Evolutionary conservation across 2,888 invertebrate genomes (phyloP).

Genomic region (Coleophora deauratella): DNA sequence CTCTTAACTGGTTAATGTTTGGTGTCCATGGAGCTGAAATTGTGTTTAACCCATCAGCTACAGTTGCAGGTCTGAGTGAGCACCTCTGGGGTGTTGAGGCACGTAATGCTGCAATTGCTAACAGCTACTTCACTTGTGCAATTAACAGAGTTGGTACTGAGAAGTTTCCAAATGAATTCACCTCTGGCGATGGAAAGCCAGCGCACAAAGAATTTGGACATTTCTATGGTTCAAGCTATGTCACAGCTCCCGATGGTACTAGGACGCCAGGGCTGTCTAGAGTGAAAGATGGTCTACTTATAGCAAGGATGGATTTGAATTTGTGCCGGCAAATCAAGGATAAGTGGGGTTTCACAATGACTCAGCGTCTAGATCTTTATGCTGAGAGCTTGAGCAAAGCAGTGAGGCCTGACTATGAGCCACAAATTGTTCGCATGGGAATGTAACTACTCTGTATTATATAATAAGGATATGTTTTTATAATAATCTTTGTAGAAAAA

Average conservation of each 20-base stretch:
- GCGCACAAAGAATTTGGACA: constrained; percentile 94
- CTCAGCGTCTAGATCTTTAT: constrained; percentile 93
- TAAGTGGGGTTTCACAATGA: constrained; percentile 97
- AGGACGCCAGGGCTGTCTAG: constrained; percentile 91
- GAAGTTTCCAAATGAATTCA: constrained; percentile 77
- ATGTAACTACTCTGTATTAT: too few relatives aligned
- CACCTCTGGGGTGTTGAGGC: constrained; percentile 98
- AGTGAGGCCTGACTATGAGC: constrained; percentile 40
- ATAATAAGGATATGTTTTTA: constrained; percentile 1
- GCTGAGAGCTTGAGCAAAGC: constrained; percentile 78
- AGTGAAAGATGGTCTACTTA: constrained; percentile 86
- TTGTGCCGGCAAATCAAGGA: constrained; percentile 96
- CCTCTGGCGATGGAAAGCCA: constrained; percentile 78
- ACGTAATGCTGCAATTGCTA: constrained; percentile 96
- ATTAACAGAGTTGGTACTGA: constrained; percentile 97
- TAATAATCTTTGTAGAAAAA: not conserved
- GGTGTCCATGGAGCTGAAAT: constrained; percentile 98
- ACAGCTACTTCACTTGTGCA: constrained; percentile 95
- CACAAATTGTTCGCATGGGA: constrained; percentile 32
- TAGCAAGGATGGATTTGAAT: constrained; percentile 94
- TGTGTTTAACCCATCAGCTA: constrained; percentile 99
- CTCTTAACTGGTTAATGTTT: constrained; percentile 98
- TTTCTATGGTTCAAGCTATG: constrained; percentile 97
- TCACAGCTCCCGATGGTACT: constrained; percentile 94
- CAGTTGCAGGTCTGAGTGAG: constrained; percentile 86